A percentile compares a stretch with the other conserved stretches of the same genome.
These are phyloP conservation scores for Caradrina clavipalpis DNA, from an alignment of 2,888 invertebrate species.

Conservation along the genomic window DNA sequence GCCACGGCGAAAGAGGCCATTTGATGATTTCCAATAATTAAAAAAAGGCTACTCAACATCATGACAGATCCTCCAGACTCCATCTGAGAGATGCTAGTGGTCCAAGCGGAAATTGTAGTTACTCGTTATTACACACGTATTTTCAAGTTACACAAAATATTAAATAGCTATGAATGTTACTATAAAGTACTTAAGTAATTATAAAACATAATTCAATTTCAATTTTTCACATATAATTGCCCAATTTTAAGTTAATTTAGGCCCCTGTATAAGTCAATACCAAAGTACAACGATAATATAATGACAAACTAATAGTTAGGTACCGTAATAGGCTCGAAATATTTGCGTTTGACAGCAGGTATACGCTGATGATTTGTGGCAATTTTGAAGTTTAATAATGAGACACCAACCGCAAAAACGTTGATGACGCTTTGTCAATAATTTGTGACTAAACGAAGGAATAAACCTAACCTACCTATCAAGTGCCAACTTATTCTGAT, in stretches of 20 bases:
- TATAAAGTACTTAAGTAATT: background rate
- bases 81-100: background rate
- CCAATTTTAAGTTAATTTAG: slow-evolving; percentile 24
- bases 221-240: slow-evolving; percentile 7
- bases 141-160: background rate
- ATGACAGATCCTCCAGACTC: background rate
- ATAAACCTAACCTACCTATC: slow-evolving; percentile 26
- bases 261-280: background rate
- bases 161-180: background rate
- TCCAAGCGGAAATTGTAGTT: background rate
- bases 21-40: too few relatives aligned
- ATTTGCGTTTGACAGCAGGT: slow-evolving; percentile 30
- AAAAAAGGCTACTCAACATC: background rate
- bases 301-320: slow-evolving; percentile 26
- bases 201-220: background rate
- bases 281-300: background rate
- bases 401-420: slow-evolving; percentile 53
- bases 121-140: too few relatives aligned
- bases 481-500: slow-evolving; percentile 28
- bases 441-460: slow-evolving; percentile 31
- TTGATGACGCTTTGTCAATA: slow-evolving; percentile 41
- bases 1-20: too few relatives aligned
- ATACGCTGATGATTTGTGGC: slow-evolving; percentile 27
- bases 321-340: slow-evolving; percentile 21
- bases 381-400: slow-evolving; percentile 45